A percentile compares a stretch with the other conserved stretches of the same genome.
These are phyloP conservation scores for Fabriciana adippe DNA, from an alignment of 2,888 invertebrate genomes.

Conservation along the genomic window DNA sequence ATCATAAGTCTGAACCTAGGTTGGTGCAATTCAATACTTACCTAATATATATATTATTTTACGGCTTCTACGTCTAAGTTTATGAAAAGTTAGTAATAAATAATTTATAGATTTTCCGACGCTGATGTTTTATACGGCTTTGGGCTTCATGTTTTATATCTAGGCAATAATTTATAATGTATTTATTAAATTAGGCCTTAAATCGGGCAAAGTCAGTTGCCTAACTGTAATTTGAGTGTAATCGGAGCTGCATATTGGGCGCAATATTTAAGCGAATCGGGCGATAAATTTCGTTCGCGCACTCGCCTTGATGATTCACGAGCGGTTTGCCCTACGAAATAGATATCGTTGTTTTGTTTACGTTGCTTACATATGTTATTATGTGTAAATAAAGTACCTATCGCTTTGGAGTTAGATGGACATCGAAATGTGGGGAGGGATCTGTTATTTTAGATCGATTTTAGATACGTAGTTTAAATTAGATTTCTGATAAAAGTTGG, in stretches of 20 bases:
- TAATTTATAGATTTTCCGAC: too few species aligned
- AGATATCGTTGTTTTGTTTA: constrained; percentile 29
- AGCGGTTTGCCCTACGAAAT: constrained; percentile 33
- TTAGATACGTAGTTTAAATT: too few species aligned
- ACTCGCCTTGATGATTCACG: constrained; percentile 39
- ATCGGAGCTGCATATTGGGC: constrained; percentile 40
- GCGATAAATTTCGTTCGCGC: constrained; percentile 39
- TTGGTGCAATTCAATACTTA: too few species aligned
- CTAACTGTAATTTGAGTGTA: constrained; percentile 40
- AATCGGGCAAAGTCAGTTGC: constrained; percentile 32
- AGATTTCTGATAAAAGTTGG: too few species aligned
- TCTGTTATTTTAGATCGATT: too few species aligned
- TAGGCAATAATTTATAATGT: background rate
- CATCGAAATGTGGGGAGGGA: background rate
- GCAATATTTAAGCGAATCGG: constrained; percentile 41
- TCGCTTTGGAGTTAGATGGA: background rate
- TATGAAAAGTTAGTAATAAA: too few species aligned
- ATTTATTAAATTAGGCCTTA: constrained; percentile 21
- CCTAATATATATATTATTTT: too few species aligned
- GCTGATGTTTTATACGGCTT: too few species aligned
- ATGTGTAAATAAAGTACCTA: constrained; percentile 1
- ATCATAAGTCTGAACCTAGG: too few species aligned
- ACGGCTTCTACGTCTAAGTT: too few species aligned
- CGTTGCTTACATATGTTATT: constrained; percentile 24
- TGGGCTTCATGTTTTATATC: too few species aligned